A percentile compares a stretch with the other conserved stretches of the same genome.
These are phyloP conservation scores for Callipepla squamata DNA, from an alignment of 2,113 vertebrate genomes.

Conservation along the genomic window DNA sequence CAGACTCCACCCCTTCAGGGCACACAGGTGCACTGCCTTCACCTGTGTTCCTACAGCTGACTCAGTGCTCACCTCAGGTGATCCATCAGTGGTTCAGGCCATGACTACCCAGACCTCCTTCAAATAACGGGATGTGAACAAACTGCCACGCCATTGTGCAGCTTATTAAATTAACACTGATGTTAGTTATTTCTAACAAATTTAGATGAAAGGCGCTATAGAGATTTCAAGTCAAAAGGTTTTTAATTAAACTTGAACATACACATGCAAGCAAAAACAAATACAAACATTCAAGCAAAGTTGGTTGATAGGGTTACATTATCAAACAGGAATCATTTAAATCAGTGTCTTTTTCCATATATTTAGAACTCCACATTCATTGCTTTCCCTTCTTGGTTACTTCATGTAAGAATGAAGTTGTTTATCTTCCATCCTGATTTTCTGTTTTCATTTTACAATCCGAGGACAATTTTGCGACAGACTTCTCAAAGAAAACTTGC, in stretches of 20 bases:
- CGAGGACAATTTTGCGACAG: neutral
- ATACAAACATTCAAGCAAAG: slow-evolving; percentile 51
- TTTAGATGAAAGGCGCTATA: slow-evolving; percentile 61
- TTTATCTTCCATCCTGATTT: neutral
- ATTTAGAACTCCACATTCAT: neutral
- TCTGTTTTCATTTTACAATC: neutral
- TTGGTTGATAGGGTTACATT: slow-evolving; percentile 20
- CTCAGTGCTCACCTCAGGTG: too few relatives aligned
- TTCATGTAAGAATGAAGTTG: neutral
- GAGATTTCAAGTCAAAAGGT: slow-evolving; percentile 58
- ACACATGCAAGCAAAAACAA: slow-evolving; percentile 48
- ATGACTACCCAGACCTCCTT: neutral
- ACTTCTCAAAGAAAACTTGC: neutral
- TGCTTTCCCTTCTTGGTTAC: neutral
- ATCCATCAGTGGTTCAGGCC: too few relatives aligned
- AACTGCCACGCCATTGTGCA: neutral
- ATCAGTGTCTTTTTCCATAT: neutral
- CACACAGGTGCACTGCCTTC: too few relatives aligned
- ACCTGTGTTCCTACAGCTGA: too few relatives aligned
- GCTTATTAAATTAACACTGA: neutral
- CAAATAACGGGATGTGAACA: neutral
- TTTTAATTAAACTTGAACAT: slow-evolving; percentile 70
- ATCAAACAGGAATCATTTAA: slow-evolving; percentile 13
- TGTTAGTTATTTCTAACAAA: neutral
- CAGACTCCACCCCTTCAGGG: too few relatives aligned